A percentile compares a stretch with the other conserved stretches of the same genome.
phyloP scores from a whole-genome alignment of 2,797 vertebrate species.

The Micrastur ruficollis region DNA sequence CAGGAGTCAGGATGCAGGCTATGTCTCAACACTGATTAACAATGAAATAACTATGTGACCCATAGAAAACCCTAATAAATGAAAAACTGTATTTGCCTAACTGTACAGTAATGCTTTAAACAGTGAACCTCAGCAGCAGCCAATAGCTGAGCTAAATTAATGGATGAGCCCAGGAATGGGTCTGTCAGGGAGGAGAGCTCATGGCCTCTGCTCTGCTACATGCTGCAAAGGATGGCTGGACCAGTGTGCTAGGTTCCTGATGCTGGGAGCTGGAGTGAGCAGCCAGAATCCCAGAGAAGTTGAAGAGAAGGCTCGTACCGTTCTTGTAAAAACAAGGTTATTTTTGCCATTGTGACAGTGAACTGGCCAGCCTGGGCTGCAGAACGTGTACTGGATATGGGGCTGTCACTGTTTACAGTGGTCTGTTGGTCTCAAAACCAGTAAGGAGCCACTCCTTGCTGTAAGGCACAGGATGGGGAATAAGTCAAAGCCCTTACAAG shows the following conservation, averaged over 20 bases:
- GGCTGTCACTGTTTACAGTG: background rate
- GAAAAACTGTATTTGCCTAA: background rate
- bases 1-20: background rate
- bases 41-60: too few relatives aligned
- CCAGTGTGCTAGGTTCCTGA: background rate
- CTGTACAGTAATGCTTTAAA: rapidly evolving
- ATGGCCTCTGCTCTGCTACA: rapidly evolving
- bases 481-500: background rate
- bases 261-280: background rate
- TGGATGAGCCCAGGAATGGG: background rate
- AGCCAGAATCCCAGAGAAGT: background rate
- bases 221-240: background rate
- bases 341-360: rapidly evolving
- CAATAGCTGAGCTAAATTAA: background rate
- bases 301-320: background rate
- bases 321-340: background rate
- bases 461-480: background rate
- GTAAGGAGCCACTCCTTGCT: background rate
- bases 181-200: background rate
- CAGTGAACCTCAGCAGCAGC: background rate
- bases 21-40: rapidly evolving
- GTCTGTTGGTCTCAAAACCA: background rate
- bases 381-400: background rate
- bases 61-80: background rate
- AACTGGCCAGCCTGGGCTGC: background rate